Conservation (phyloP, 2,113 vertebrate species). For the Oncorhynchus tshawytscha region DNA sequence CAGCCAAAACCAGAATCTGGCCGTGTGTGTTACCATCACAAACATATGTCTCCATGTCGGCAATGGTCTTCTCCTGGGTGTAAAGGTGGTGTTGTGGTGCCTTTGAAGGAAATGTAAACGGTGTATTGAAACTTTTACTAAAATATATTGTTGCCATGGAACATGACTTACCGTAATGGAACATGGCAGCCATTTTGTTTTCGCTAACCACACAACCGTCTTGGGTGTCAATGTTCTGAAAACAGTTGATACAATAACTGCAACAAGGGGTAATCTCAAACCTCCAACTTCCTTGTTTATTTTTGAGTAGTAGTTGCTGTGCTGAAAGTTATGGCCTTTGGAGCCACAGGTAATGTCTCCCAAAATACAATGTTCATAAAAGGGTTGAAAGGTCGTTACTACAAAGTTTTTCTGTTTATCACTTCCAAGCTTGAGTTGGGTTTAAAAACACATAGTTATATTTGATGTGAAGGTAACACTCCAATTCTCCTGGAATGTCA, state of each 20-base stretch:
- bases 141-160: not conserved
- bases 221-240: not conserved
- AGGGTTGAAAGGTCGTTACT: conserved; percentile 27
- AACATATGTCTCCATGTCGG: not conserved
- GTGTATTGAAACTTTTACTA: not conserved
- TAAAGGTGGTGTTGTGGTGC: conserved; percentile 11
- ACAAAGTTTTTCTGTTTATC: conserved; percentile 26
- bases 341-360: conserved; percentile 35
- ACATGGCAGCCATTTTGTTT: not conserved
- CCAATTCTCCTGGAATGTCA: conserved; percentile 35
- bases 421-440: conserved; percentile 12
- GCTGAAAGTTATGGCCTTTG: not conserved
- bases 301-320: not conserved
- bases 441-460: conserved; percentile 15
- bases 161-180: not conserved
- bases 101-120: conserved; percentile 5
- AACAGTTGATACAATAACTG: too few species aligned
- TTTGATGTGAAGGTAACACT: too few species aligned
- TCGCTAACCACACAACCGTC: not conserved
- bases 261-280: too few species aligned
- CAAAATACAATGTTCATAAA: conserved; percentile 35
- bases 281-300: too few species aligned
- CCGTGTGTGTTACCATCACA: conserved; percentile 6
- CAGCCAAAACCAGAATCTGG: conserved; percentile 27
- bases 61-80: not conserved